Percentiles rank a stretch among this genome's conserved stretches.
Conservation (phyloP, 2,888 invertebrate genomes). For the Cosmia pyralina region DNA sequence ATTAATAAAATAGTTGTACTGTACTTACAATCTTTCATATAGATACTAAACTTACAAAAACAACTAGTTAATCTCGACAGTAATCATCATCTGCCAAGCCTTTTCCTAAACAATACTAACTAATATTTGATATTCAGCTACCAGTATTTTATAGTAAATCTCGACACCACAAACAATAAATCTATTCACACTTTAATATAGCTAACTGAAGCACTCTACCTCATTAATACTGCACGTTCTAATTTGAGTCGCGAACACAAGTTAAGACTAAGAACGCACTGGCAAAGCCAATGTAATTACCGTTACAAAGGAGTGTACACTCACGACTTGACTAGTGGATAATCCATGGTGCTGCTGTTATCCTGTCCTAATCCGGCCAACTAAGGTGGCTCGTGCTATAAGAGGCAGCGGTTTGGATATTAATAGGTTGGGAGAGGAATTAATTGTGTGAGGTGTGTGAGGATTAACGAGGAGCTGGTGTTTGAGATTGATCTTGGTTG, state of each 20-base stretch:
- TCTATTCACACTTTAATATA: not conserved
- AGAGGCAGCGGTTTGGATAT: slow-evolving; percentile 36
- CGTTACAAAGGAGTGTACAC: slow-evolving; percentile 71
- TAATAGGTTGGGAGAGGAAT: slow-evolving; percentile 2
- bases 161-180: not conserved
- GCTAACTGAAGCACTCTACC: slow-evolving; percentile 20
- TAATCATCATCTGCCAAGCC: no score
- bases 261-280: slow-evolving; percentile 63
- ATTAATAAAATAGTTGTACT: no score
- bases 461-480: slow-evolving; percentile 19
- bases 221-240: slow-evolving; percentile 47
- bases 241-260: slow-evolving; percentile 65
- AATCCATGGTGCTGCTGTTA: slow-evolving; percentile 74
- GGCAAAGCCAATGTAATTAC: slow-evolving; percentile 79
- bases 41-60: no score
- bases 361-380: slow-evolving; percentile 70
- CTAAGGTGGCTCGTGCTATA: slow-evolving; percentile 49
- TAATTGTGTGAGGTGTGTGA: not conserved
- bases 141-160: no score
- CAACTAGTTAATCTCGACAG: no score
- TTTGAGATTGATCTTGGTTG: not conserved
- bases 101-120: no score
- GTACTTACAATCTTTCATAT: no score
- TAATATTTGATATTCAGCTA: no score
- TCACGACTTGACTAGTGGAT: slow-evolving; percentile 69